phyloP scores from a whole-genome alignment of 1,140 invertebrate species.

The Neomicropteryx cornuta region DNA sequence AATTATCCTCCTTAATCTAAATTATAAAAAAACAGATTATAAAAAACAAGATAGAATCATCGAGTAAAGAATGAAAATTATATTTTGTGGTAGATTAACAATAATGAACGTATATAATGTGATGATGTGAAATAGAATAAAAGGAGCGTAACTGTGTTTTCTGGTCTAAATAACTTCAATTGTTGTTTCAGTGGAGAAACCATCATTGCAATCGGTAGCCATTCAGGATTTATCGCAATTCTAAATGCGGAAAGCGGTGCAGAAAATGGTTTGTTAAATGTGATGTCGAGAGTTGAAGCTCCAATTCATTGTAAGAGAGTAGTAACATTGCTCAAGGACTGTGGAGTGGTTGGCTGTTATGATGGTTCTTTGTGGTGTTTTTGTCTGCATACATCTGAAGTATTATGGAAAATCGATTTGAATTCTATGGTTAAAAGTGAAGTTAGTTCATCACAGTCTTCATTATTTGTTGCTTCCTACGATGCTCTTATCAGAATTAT shows the following conservation, averaged over 20 bases:
- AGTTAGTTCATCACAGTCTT: constrained; percentile 34
- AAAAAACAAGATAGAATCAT: no score
- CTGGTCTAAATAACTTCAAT: no score
- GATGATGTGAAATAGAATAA: no score
- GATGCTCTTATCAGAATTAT: constrained; percentile 52
- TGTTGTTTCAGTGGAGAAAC: no score
- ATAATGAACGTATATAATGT: no score
- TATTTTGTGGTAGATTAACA: no score
- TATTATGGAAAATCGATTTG: constrained; percentile 51
- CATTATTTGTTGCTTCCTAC: constrained; percentile 56
- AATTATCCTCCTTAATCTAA: no score
- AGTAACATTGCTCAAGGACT: constrained; percentile 10
- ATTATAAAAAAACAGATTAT: no score
- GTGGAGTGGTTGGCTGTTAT: constrained; percentile 48
- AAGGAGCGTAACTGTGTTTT: no score
- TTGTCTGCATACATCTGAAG: constrained; percentile 36
- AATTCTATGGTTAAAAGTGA: constrained; percentile 54
- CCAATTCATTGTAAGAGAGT: constrained; percentile 21
- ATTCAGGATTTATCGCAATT: constrained; percentile 46
- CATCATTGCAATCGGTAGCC: constrained; percentile 46
- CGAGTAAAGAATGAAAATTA: no score
- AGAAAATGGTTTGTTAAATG: constrained; percentile 21
- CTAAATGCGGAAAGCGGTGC: constrained; percentile 34
- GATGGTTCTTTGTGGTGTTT: constrained; percentile 54
- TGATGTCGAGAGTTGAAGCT: constrained; percentile 30